phyloP scores from a whole-genome alignment of 2,797 vertebrate genomes.

The Scarus forsteni region DNA sequence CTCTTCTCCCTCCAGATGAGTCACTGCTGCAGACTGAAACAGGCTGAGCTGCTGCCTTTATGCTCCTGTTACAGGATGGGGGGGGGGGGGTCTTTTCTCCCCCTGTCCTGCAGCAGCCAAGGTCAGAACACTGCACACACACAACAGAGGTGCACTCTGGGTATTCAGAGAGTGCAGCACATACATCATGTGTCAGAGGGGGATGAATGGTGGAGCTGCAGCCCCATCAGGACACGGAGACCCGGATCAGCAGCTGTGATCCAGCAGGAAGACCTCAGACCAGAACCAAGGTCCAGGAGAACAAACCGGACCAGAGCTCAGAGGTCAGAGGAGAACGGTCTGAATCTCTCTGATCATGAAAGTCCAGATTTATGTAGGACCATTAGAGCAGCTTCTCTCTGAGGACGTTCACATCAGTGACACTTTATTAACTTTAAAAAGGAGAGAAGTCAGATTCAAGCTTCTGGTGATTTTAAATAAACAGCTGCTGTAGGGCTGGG shows the following conservation, averaged over 20 bases:
- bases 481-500: conserved; percentile 12
- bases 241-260: not conserved
- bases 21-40: conserved; percentile 28
- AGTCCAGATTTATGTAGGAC: conserved; percentile 15
- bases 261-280: not conserved
- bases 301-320: not conserved
- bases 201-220: not conserved
- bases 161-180: conserved; percentile 16
- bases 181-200: not conserved
- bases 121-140: conserved; percentile 24
- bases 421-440: conserved; percentile 32
- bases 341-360: conserved; percentile 44
- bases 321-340: conserved; percentile 57
- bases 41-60: conserved; percentile 5
- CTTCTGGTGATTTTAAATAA: conserved; percentile 29
- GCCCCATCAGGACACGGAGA: not conserved
- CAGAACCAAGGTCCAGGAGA: too few relatives aligned
- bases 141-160: not conserved
- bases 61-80: conserved; percentile 5
- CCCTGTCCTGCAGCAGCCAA: conserved; percentile 51
- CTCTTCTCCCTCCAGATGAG: conserved; percentile 24
- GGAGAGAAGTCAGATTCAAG: conserved; percentile 35
- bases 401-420: conserved; percentile 2
- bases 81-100: not conserved
- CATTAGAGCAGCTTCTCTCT: not conserved